Evolutionary conservation across 2,888 invertebrate species (phyloP).

Genomic region (Altica lythri): DNA sequence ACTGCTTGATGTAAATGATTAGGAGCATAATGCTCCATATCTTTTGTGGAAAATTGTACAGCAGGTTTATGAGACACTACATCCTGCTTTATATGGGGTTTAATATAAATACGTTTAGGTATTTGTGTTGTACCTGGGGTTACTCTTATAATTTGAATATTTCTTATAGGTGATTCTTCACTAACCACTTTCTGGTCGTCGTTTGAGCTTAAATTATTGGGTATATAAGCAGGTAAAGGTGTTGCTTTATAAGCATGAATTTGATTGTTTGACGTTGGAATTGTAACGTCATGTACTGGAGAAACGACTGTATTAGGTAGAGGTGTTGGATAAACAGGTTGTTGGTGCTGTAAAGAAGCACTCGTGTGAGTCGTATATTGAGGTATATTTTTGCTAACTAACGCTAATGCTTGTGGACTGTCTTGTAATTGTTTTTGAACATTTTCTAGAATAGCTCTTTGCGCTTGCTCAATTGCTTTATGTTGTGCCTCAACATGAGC

Average conservation of each 20-base stretch:
- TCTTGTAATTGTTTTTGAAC: slow-evolving; percentile 23
- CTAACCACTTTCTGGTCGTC: not conserved
- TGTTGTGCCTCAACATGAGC: slow-evolving; percentile 49
- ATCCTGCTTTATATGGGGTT: slow-evolving; percentile 6
- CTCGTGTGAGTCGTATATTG: not conserved
- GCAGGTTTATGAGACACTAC: not conserved
- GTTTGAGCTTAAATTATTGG: not conserved
- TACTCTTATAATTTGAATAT: slow-evolving; percentile 6
- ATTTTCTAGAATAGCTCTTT: slow-evolving; percentile 38
- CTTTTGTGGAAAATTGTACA: slow-evolving; percentile 15
- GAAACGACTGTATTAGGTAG: not conserved
- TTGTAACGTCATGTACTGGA: not conserved
- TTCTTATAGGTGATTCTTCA: not conserved
- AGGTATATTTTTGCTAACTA: slow-evolving; percentile 13
- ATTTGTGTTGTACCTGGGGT: not conserved
- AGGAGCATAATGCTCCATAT: slow-evolving; percentile 35
- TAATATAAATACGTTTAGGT: not conserved
- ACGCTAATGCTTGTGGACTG: slow-evolving; percentile 23
- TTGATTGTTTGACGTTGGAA: not conserved
- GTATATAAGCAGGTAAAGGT: not conserved
- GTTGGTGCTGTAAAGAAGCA: not conserved
- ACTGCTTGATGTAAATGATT: slow-evolving; percentile 32
- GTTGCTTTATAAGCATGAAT: slow-evolving; percentile 8
- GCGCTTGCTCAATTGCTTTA: slow-evolving; percentile 44
- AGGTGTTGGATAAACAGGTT: slow-evolving; percentile 5